Evolutionary conservation across 1,140 invertebrate species (phyloP), one percentile per base, ranked within the genome.

Genomic region (Neuroterus valhalla): DNA sequence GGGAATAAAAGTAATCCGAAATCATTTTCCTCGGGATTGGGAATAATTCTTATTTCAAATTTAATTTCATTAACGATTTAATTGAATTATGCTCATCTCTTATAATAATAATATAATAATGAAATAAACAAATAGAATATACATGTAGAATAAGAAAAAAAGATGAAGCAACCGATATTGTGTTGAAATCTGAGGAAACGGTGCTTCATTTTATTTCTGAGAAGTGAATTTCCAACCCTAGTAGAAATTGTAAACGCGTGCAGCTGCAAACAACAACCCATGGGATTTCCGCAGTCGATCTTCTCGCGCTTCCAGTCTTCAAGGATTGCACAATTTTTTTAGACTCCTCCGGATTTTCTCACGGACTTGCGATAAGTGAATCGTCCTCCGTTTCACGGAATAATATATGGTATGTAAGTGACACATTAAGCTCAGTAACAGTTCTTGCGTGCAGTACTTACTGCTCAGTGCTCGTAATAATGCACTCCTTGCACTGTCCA

Each of bases 321-420:
- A 82, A 80, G 81, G 81, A 82, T 76, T 72, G 81, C 79, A 75
- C 68, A 75, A 76, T 78, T 77, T 73, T 82, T 71, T 66, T 45
- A 50, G n/a, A 70, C 26, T 26, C 12, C 68, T 31, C 12, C 69
- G 69, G 70, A 31, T 71, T 71, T 71, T 71, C 52, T 71, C 70
- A 62, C 70, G 70, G 5, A 26, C 23, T 19, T 26, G 48, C 69
- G 69, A 48, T 42, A 45, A 52, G 38, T 42, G 38, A 70, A 50
- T 46, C 48, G 68, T 46, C 45, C 68, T 46, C 23, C 68, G 68
- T 70, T 50, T 70, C 23, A 70, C 48, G 68, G 45, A 70, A 70
- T 42, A 71, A 52, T 71, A 62, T 38, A 31, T n/a, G n/a, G n/a
- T n/a, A n/a, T n/a, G 55, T 38, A 62, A 62, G 55, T 62, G 55